These are phyloP conservation scores for Pseudotriccus pelzelni DNA, from an alignment of 2,797 vertebrate genomes.

Conservation along the genomic window DNA sequence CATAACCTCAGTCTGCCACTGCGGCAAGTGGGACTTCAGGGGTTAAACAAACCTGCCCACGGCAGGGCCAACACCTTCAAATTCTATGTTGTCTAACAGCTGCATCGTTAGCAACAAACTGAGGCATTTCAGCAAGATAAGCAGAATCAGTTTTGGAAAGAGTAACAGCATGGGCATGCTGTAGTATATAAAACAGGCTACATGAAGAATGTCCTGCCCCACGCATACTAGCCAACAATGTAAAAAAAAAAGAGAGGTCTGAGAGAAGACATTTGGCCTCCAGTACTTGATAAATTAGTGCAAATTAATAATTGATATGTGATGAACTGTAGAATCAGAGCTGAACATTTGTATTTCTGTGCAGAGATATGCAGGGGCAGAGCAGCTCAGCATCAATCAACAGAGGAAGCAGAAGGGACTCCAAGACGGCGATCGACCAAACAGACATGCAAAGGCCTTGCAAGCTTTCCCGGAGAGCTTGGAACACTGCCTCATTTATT, in stretches of 20 bases:
- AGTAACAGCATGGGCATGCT: not conserved
- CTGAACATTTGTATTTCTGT: not conserved
- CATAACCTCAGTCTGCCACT: not conserved
- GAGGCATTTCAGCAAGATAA: not conserved
- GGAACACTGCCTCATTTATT: conserved; percentile 33
- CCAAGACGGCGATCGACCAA: not conserved
- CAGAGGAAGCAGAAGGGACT: not conserved
- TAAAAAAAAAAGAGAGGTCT: not conserved
- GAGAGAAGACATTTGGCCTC: not conserved
- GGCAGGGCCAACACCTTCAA: not conserved
- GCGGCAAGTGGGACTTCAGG: not conserved
- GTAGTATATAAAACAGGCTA: not conserved
- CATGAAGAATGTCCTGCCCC: not conserved
- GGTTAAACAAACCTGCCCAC: not conserved
- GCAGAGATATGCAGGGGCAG: not conserved
- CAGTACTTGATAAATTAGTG: not conserved
- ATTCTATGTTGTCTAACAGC: not conserved
- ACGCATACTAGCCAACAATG: not conserved
- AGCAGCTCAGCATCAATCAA: not conserved
- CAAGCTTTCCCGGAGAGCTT: not conserved
- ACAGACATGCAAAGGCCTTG: not conserved
- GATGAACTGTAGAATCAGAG: not conserved
- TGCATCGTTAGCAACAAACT: not conserved
- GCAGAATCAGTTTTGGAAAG: not conserved
- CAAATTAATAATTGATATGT: not conserved